phyloP scores from a whole-genome alignment of 1,140 invertebrate species.

The Spodoptera frugiperda region DNA sequence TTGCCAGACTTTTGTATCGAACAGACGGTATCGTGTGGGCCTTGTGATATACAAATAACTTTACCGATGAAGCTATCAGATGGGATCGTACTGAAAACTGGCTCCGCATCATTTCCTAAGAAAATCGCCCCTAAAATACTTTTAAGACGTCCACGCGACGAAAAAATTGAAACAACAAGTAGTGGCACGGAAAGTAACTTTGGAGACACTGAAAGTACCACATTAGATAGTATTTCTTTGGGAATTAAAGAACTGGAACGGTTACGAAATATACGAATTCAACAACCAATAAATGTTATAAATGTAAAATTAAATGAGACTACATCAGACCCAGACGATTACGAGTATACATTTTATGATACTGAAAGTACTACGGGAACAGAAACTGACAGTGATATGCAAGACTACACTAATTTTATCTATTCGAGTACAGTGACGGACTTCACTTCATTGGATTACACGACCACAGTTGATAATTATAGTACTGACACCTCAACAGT shows the following conservation, averaged over 20 bases:
- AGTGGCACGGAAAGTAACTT: background rate
- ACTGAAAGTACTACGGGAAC: constrained; percentile 32
- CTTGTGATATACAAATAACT: constrained; percentile 61
- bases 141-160: constrained; percentile 15
- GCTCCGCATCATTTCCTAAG: background rate
- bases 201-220: constrained; percentile 45
- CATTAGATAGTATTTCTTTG: constrained; percentile 35
- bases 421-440: constrained; percentile 8
- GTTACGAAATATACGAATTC: constrained; percentile 48
- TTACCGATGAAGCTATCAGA: constrained; percentile 45
- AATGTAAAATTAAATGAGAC: constrained; percentile 41
- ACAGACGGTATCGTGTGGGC: constrained; percentile 66
- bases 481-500: constrained; percentile 1
- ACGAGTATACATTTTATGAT: constrained; percentile 44
- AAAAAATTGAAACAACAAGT: background rate
- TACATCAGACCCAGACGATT: constrained; percentile 38
- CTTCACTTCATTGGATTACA: background rate
- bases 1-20: constrained; percentile 65
- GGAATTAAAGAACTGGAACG: constrained; percentile 45
- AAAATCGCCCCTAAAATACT: constrained; percentile 16
- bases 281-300: constrained; percentile 22
- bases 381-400: constrained; percentile 1
- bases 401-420: constrained; percentile 2
- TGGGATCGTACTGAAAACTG: constrained; percentile 1
- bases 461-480: background rate